phyloP scores from a whole-genome alignment of 2,113 vertebrate genomes.

The Grantiella picta region DNA sequence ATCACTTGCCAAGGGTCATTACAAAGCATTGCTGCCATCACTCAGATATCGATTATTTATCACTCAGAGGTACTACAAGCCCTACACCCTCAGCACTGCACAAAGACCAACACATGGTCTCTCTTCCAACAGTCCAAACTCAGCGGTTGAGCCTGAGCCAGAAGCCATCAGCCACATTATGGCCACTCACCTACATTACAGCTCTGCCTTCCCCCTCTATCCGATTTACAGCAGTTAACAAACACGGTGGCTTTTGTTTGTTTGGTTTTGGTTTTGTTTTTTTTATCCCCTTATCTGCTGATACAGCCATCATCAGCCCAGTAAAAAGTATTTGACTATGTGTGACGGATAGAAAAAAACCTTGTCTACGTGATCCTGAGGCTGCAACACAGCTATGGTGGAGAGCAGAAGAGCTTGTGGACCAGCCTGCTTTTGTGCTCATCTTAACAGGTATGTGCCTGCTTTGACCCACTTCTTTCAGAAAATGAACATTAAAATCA shows the following conservation, averaged over 20 bases:
- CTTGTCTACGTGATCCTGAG: background rate
- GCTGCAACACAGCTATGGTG: background rate
- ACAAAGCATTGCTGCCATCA: background rate
- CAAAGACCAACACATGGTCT: background rate
- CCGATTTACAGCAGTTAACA: background rate
- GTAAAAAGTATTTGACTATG: background rate
- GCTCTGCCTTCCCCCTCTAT: background rate
- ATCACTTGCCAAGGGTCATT: background rate
- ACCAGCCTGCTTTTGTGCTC: background rate
- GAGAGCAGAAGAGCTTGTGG: background rate
- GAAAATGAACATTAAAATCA: background rate
- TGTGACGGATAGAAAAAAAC: background rate
- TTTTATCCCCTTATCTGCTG: background rate
- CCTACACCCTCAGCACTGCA: background rate
- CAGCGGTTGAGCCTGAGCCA: background rate
- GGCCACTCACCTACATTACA: background rate
- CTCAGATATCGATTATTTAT: background rate
- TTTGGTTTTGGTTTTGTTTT: background rate
- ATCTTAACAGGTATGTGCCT: background rate
- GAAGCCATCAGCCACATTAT: background rate
- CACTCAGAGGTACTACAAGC: background rate
- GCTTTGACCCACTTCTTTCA: background rate
- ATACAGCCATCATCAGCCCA: background rate
- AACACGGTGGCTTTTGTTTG: accelerated
- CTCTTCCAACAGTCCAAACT: background rate